Evolutionary conservation across 2,888 invertebrate species (phyloP).

Genomic region (Ferrisia virgata): DNA sequence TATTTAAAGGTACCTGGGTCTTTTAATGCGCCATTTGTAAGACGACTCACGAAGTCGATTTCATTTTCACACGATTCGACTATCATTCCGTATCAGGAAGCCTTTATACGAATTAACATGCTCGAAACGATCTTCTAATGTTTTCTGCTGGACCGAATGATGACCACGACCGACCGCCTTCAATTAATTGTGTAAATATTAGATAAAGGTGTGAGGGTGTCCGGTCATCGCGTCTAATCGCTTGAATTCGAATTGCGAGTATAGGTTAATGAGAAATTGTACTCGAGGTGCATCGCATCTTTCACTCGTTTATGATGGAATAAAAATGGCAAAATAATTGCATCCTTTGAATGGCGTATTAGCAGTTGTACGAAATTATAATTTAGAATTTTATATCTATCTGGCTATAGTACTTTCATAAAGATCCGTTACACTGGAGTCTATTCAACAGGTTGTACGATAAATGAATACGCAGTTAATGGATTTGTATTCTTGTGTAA

Average conservation of each 20-base stretch:
- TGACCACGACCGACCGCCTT: background rate
- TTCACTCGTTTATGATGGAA: background rate
- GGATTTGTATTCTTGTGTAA: no score
- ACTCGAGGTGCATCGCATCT: background rate
- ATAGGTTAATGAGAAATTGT: background rate
- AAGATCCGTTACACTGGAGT: no score
- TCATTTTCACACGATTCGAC: constrained; percentile 8
- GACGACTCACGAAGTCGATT: background rate
- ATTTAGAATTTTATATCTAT: no score
- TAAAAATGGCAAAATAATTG: constrained; percentile 3
- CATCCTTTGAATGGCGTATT: background rate
- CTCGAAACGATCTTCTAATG: background rate
- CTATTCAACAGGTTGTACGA: no score
- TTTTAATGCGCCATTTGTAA: background rate
- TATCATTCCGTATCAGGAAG: background rate
- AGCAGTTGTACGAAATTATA: no score
- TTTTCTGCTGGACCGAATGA: background rate
- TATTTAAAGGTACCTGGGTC: background rate
- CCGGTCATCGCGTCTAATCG: no score
- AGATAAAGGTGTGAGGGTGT: no score
- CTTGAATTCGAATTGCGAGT: background rate
- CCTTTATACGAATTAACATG: background rate
- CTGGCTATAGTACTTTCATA: no score
- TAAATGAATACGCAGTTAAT: no score
- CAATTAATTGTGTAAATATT: background rate